phyloP scores from a whole-genome alignment of 2,797 vertebrate genomes.

The Melanogrammus aeglefinus region DNA sequence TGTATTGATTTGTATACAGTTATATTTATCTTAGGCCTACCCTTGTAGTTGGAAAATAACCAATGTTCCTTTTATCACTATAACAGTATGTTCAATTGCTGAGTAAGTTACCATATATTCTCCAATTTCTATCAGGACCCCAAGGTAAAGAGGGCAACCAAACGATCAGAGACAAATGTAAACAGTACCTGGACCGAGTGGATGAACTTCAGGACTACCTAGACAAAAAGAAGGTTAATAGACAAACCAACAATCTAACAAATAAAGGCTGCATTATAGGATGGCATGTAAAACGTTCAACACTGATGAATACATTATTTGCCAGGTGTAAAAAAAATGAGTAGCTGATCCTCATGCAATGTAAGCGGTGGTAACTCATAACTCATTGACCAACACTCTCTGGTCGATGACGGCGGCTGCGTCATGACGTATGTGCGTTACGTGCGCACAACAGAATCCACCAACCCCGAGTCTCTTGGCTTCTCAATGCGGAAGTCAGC shows the following conservation, averaged over 20 bases:
- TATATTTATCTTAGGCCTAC: background rate
- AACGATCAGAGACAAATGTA: conserved; percentile 79
- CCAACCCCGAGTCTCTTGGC: conserved; percentile 55
- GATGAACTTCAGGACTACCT: conserved; percentile 72
- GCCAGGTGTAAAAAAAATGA: background rate
- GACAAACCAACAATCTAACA: background rate
- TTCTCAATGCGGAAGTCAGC: conserved; percentile 77
- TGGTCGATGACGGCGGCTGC: conserved; percentile 13
- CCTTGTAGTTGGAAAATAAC: background rate
- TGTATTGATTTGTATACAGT: background rate
- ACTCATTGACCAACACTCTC: background rate
- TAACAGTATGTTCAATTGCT: background rate
- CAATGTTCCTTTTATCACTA: background rate
- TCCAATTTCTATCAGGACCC: conserved; percentile 64
- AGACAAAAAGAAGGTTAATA: conserved; percentile 71
- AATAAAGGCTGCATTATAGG: background rate
- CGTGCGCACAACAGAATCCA: conserved; percentile 41
- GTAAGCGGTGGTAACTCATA: background rate
- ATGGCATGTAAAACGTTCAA: background rate
- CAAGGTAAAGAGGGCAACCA: conserved; percentile 83
- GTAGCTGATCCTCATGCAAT: background rate
- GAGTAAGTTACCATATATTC: background rate
- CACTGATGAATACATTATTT: background rate
- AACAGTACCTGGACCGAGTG: conserved; percentile 77
- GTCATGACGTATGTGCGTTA: conserved; percentile 64